A percentile compares a stretch with the other conserved stretches of the same genome.
Conservation (phyloP, 1,140 invertebrate genomes). For the Pseudoatta argentina region DNA sequence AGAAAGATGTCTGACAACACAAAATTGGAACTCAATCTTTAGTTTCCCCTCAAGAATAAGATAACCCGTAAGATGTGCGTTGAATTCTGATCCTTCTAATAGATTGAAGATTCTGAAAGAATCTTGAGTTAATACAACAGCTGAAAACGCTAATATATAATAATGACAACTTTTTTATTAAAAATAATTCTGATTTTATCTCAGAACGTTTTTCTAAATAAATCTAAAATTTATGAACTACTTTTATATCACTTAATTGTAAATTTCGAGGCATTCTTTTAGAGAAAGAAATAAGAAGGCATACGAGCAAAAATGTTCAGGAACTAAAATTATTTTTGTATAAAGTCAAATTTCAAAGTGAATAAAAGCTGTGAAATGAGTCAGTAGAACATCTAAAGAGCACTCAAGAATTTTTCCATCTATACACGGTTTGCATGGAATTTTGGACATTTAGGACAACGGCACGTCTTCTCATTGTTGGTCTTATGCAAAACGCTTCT, state of each 20-base stretch:
- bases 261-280: not conserved
- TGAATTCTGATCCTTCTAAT: conserved; percentile 26
- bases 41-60: not conserved
- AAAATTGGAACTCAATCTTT: conserved; percentile 25
- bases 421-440: not conserved
- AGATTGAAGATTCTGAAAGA: conserved; percentile 4
- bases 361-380: not conserved
- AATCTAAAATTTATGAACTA: not conserved
- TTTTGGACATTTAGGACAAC: conserved; percentile 31
- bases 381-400: not conserved
- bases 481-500: conserved; percentile 46
- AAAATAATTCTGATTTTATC: not conserved
- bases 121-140: not conserved
- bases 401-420: conserved; percentile 15
- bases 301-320: not conserved
- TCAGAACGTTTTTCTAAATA: not conserved
- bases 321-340: not conserved
- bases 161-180: conserved; percentile 1
- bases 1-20: conserved; percentile 25
- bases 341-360: not conserved
- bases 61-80: not conserved
- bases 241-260: not conserved
- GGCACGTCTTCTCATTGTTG: conserved; percentile 21
- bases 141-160: not conserved
- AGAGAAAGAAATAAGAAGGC: not conserved